A percentile compares a stretch with the other conserved stretches of the same genome.
phyloP scores from a whole-genome alignment of 2,797 vertebrate genomes.

The Lophotriccus pileatus region DNA sequence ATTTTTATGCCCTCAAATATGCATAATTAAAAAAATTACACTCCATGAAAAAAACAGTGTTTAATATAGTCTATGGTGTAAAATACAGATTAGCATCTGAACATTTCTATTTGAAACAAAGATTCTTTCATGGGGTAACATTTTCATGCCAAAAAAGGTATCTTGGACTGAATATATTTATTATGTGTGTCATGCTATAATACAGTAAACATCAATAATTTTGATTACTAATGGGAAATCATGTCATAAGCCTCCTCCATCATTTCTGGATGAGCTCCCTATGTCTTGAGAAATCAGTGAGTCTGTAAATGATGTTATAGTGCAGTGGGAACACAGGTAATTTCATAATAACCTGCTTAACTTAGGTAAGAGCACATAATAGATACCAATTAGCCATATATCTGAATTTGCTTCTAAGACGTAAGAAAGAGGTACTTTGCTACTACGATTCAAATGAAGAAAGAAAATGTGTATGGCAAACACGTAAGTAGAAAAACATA shows the following conservation, averaged over 20 bases:
- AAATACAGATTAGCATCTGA: neutral
- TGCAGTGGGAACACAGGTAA: neutral
- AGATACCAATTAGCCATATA: neutral
- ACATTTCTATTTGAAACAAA: neutral
- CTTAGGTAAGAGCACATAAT: neutral
- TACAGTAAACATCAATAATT: conserved; percentile 25
- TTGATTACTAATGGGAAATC: conserved; percentile 20
- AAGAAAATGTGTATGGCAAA: neutral
- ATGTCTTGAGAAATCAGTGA: conserved; percentile 1
- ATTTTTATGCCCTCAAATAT: neutral
- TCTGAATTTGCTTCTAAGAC: neutral
- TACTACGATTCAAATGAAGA: neutral
- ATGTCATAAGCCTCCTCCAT: neutral
- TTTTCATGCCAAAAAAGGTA: neutral
- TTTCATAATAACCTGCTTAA: conserved; percentile 32
- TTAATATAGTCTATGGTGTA: neutral
- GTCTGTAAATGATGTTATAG: neutral
- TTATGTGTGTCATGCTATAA: neutral
- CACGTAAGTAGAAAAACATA: neutral
- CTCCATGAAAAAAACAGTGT: neutral
- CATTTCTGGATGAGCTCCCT: neutral
- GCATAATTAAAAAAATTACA: neutral
- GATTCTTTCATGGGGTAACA: neutral
- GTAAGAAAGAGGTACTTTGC: neutral
- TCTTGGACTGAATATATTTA: neutral